A percentile compares a stretch with the other conserved stretches of the same genome.
Conservation (phyloP, 1,140 invertebrate genomes). For the Bombus balteatus region DNA sequence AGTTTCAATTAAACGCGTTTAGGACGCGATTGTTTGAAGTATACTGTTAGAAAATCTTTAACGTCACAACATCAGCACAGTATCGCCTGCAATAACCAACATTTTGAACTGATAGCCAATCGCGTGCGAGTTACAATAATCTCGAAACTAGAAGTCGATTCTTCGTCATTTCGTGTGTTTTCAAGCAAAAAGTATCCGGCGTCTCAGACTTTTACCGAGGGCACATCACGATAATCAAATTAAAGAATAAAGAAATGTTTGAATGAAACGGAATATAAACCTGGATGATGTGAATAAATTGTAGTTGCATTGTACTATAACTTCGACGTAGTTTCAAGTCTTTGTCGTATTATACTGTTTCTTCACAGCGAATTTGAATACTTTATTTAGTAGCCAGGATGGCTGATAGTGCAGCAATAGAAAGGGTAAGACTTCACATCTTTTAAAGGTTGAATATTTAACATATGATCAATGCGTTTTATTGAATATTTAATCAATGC, state of each 20-base stretch:
- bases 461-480: not conserved
- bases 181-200: constrained; percentile 40
- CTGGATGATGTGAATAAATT: constrained; percentile 17
- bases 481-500: not conserved
- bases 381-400: constrained; percentile 37
- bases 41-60: constrained; percentile 74
- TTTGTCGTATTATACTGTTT: not conserved
- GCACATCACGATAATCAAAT: constrained; percentile 20
- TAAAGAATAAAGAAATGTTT: constrained; percentile 15
- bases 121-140: constrained; percentile 58
- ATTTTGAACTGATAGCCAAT: constrained; percentile 80
- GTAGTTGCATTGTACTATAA: not conserved
- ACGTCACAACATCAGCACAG: constrained; percentile 77
- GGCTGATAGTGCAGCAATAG: constrained; percentile 59
- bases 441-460: not conserved
- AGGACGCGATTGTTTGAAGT: constrained; percentile 52
- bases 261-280: not conserved
- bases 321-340: not conserved
- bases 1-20: constrained; percentile 45
- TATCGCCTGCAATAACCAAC: constrained; percentile 79
- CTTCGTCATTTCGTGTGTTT: constrained; percentile 48
- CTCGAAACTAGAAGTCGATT: constrained; percentile 65
- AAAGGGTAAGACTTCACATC: constrained; percentile 62
- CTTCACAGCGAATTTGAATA: constrained; percentile 37
- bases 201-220: constrained; percentile 11